phyloP scores from a whole-genome alignment of 2,797 vertebrate species.

The Anabas testudineus region DNA sequence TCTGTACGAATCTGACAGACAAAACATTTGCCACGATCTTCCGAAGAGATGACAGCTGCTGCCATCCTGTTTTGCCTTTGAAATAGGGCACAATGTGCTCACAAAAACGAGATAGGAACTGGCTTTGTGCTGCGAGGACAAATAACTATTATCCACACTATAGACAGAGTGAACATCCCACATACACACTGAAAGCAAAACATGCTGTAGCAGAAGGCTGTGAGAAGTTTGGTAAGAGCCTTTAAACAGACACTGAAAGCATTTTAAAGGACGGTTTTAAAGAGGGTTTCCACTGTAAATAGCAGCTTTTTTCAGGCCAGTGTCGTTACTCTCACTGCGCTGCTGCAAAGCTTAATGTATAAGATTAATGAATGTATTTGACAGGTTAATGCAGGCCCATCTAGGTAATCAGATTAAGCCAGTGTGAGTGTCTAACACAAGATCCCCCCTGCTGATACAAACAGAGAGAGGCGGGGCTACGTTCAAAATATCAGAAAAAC shows the following conservation, averaged over 20 bases:
- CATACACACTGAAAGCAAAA: constrained; percentile 1
- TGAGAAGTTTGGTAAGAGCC: constrained; percentile 8
- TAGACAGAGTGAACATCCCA: constrained; percentile 16
- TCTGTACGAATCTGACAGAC: constrained; percentile 40
- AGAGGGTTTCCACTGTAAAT: constrained; percentile 24
- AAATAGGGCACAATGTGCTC: constrained; percentile 56
- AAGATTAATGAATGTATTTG: constrained; percentile 55
- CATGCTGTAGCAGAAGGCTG: neutral
- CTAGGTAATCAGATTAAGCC: constrained; percentile 68
- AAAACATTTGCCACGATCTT: constrained; percentile 54
- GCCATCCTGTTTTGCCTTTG: constrained; percentile 44
- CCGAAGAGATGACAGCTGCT: constrained; percentile 58
- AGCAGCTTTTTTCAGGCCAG: constrained; percentile 4
- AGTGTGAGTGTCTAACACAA: constrained; percentile 49
- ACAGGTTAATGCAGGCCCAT: constrained; percentile 54
- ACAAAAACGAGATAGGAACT: constrained; percentile 30
- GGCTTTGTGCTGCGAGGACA: constrained; percentile 59
- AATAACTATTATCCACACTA: constrained; percentile 37
- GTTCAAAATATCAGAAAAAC: constrained; percentile 42
- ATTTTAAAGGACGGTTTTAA: constrained; percentile 26
- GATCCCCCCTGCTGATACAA: constrained; percentile 53
- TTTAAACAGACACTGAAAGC: neutral
- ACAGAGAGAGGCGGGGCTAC: constrained; percentile 14
- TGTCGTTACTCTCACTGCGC: constrained; percentile 17
- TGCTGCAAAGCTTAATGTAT: constrained; percentile 35